Percentiles rank a stretch among this genome's conserved stretches.
Evolutionary conservation across 2,797 vertebrate species (phyloP).

Genomic region (Crenuchus spilurus): DNA sequence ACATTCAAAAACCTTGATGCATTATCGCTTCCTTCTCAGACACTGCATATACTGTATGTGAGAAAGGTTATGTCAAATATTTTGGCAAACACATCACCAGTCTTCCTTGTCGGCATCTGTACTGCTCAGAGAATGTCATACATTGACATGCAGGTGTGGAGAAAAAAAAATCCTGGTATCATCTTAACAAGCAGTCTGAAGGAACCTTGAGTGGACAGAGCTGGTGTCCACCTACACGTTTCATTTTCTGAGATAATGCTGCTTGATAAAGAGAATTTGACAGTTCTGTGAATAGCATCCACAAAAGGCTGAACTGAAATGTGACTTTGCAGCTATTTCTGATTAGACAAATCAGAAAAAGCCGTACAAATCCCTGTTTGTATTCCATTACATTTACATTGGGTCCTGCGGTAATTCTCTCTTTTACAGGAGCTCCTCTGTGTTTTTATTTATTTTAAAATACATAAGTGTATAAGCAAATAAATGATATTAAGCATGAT

Average conservation of each 20-base stretch:
- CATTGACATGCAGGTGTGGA: not conserved
- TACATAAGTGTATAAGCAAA: no score
- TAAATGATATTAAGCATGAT: no score
- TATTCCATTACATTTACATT: no score
- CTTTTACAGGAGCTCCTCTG: no score
- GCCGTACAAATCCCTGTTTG: no score
- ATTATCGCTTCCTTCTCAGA: not conserved
- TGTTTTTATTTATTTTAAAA: no score
- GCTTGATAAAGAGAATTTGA: slow-evolving; percentile 10
- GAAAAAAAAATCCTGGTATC: slow-evolving; percentile 8
- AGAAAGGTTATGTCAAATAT: slow-evolving; percentile 19
- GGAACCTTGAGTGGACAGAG: not conserved
- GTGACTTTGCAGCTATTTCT: slow-evolving; percentile 11
- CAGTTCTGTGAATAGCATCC: not conserved
- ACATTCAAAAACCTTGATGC: slow-evolving; percentile 36
- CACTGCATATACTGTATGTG: slow-evolving; percentile 1
- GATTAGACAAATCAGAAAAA: slow-evolving; percentile 4
- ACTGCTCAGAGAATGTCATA: not conserved
- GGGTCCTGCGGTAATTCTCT: no score
- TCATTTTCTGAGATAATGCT: not conserved
- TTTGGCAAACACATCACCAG: slow-evolving; percentile 26
- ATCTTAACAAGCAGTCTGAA: slow-evolving; percentile 18
- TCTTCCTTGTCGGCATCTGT: slow-evolving; percentile 2
- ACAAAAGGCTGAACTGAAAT: slow-evolving; percentile 1
- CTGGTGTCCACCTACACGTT: slow-evolving; percentile 5